Percentiles rank a stretch among this genome's conserved stretches.
Evolutionary conservation across 2,113 vertebrate species (phyloP).

Genomic region (Grus americana): DNA sequence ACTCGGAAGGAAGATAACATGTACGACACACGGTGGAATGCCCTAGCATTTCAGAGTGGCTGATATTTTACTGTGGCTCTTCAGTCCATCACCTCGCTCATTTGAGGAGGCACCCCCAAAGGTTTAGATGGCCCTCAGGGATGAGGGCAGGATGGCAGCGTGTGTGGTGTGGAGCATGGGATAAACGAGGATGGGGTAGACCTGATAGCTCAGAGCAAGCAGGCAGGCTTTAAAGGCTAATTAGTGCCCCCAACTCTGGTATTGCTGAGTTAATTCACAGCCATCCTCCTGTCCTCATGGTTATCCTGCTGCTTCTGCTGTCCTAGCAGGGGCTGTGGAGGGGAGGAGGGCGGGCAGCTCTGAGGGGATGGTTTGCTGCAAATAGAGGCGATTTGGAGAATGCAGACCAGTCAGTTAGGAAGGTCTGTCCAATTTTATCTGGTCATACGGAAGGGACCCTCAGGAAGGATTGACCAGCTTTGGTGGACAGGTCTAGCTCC

Average conservation of each 20-base stretch:
- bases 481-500: not conserved
- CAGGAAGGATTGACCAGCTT: not conserved
- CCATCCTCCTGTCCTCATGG: rapidly evolving
- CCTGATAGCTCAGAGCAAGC: no score
- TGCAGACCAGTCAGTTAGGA: not conserved
- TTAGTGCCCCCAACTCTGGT: not conserved
- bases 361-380: no score
- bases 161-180: not conserved
- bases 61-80: not conserved
- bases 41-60: not conserved
- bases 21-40: not conserved
- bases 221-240: no score
- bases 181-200: not conserved
- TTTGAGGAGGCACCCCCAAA: no score
- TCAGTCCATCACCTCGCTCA: not conserved
- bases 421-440: not conserved
- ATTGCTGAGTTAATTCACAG: not conserved
- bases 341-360: not conserved
- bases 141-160: not conserved
- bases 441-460: rapidly evolving
- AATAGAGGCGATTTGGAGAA: rapidly evolving
- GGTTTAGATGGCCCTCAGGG: not conserved
- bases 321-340: not conserved
- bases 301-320: not conserved
- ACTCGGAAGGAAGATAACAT: not conserved